Percentiles rank a stretch among this genome's conserved stretches.
Conservation (phyloP, 2,888 invertebrate species). For the Quadroppia sp. region DNA sequence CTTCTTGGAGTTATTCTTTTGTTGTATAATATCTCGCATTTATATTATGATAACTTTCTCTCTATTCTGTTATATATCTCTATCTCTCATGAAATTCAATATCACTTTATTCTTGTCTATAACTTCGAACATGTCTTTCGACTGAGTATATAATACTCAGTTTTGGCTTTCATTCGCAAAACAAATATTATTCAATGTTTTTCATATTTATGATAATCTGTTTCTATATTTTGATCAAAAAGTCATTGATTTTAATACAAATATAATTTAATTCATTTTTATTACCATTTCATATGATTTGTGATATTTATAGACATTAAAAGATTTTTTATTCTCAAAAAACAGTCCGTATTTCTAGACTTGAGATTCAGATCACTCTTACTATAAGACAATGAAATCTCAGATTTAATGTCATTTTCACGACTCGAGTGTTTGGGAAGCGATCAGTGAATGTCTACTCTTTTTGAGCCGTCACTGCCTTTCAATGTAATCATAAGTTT, state of each 20-base stretch:
- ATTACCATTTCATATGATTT: no score
- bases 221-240: not conserved
- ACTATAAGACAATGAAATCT: not conserved
- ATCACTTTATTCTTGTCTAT: not conserved
- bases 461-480: not conserved
- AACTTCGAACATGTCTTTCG: no score
- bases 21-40: constrained; percentile 3
- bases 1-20: not conserved
- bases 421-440: not conserved
- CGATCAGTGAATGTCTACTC: not conserved
- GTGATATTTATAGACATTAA: no score
- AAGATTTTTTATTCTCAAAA: no score
- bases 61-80: not conserved
- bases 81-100: constrained; percentile 8
- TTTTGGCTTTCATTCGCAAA: not conserved
- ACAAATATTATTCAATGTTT: not conserved
- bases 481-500: not conserved
- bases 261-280: no score
- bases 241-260: no score
- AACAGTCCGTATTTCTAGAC: no score
- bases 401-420: not conserved
- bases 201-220: constrained; percentile 15
- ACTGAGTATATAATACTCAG: not conserved
- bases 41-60: not conserved
- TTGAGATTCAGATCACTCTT: no score